Base-by-base conservation (phyloP, 2,113 vertebrate genomes). In the Labeo catla region DNA sequence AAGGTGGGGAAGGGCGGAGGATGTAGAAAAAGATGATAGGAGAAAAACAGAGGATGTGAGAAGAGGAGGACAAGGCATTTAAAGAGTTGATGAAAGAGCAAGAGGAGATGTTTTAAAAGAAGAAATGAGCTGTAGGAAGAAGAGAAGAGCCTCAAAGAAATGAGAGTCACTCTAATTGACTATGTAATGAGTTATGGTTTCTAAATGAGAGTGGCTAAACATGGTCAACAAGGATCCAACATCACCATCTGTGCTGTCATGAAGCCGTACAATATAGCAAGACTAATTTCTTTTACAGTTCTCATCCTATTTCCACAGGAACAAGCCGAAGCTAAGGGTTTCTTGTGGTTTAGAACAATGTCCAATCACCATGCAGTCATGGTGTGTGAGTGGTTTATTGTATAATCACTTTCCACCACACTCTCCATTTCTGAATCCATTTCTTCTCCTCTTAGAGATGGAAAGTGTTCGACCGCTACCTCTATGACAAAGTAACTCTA, bases 261-360 rank as follows among this genome's bases (percentile, higher is more conserved):
- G 49, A 15, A 54, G 23, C 23, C 1, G 1, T 77, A 16, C n/a
- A 54, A 77, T 52, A 52, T 28, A 28, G 72, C 45, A 77, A 36
- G 8, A 34, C 50, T 77, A 36, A 77, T 54, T 28, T 34, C 2
- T 54, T 52, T 76, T 49, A 49, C n/a, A 50, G 12, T 76, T n/a
- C n/a, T 76, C 73, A 49, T 76, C 49, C 49, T 77, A 28, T 54
- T 77, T 54, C 76, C 76, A 54, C 6, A 66, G 45, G 61, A 66
- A 81, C 43, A 81, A 45, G n/a, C 77, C 3, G 6, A 49, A 15
- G 61, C 23, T 34, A 66, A 66, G 6, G 13, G 3, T 43, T 61
- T 80, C 39, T 80, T 63, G 77, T 47, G 79, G 61, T 81, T 23
- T 66, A 28, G 39, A 43, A 81, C 59, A 81, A 63, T 66, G 43